A percentile compares a stretch with the other conserved stretches of the same genome.
Conservation (phyloP, 2,888 invertebrate genomes). For the Erynnis tages region DNA sequence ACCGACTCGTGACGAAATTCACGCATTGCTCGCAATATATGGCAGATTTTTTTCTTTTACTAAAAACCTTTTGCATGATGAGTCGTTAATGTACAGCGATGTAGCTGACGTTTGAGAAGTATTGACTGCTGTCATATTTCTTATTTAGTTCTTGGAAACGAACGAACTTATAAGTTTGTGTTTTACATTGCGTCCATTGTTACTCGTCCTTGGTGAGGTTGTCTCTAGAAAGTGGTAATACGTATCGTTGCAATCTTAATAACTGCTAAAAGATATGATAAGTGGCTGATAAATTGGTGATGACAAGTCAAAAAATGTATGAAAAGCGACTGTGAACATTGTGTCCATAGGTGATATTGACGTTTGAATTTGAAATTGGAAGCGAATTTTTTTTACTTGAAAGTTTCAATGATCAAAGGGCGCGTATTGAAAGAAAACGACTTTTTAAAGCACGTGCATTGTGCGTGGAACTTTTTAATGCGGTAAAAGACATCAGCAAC, state of each 20-base stretch:
- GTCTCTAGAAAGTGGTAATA: slow-evolving; percentile 50
- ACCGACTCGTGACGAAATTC: slow-evolving; percentile 43
- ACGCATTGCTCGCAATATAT: slow-evolving; percentile 57
- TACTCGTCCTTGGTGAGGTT: slow-evolving; percentile 44
- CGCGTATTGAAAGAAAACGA: too few relatives aligned
- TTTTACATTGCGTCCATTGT: slow-evolving; percentile 50
- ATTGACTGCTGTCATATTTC: slow-evolving; percentile 28
- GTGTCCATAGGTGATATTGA: too few relatives aligned
- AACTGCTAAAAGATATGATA: neutral
- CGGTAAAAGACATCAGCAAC: too few relatives aligned
- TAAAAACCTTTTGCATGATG: slow-evolving; percentile 3
- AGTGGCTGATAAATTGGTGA: neutral
- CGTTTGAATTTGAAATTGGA: too few relatives aligned
- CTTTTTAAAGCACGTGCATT: too few relatives aligned
- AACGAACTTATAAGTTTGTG: slow-evolving; percentile 32
- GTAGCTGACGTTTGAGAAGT: slow-evolving; percentile 16
- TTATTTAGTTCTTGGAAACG: slow-evolving; percentile 32
- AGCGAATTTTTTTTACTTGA: too few relatives aligned
- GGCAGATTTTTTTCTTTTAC: slow-evolving; percentile 18
- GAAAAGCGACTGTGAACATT: neutral
- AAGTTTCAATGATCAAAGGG: too few relatives aligned
- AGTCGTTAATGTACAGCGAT: slow-evolving; percentile 29
- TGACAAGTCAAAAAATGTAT: slow-evolving; percentile 4
- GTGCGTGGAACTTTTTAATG: too few relatives aligned
- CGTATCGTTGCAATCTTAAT: slow-evolving; percentile 22